Percentiles rank a stretch among this genome's conserved stretches.
Conservation (phyloP, 2,888 invertebrate species). For the Aricia artaxerxes region DNA sequence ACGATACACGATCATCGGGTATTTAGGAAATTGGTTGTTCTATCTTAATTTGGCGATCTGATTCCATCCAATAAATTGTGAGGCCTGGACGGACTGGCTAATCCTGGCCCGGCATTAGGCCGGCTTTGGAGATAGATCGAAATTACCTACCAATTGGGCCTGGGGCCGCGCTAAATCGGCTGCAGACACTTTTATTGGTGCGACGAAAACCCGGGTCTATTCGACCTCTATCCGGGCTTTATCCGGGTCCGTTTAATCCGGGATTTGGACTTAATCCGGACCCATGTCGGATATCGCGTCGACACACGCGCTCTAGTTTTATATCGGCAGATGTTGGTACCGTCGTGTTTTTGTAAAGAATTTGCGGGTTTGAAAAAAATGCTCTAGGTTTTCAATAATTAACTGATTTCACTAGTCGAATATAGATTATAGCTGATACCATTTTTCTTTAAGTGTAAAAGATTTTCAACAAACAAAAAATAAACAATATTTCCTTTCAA, state of each 20-base stretch:
- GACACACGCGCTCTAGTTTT: constrained; percentile 69
- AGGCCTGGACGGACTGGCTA: constrained; percentile 72
- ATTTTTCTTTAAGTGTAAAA: no score
- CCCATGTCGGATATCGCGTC: constrained; percentile 84
- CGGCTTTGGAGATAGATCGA: constrained; percentile 79
- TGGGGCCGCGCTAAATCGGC: constrained; percentile 78
- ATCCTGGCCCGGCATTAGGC: constrained; percentile 76
- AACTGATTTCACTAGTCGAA: no score
- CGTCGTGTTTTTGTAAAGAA: neutral
- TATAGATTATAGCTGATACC: no score
- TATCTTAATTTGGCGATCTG: constrained; percentile 57
- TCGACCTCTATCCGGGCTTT: constrained; percentile 59
- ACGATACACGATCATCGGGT: constrained; percentile 6
- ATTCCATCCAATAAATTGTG: constrained; percentile 74
- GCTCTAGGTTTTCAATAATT: neutral
- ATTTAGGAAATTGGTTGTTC: constrained; percentile 34
- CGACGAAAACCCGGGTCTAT: constrained; percentile 54
- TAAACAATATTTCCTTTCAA: neutral
- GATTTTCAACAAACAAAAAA: no score
- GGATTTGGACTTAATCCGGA: constrained; percentile 83
- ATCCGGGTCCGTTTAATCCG: constrained; percentile 76
- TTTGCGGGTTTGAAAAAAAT: neutral
- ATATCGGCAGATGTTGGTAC: constrained; percentile 56
- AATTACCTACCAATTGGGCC: constrained; percentile 80
- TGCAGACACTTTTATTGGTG: constrained; percentile 82